phyloP scores from a whole-genome alignment of 2,888 invertebrate genomes.

The Ophonus ardosiacus region DNA sequence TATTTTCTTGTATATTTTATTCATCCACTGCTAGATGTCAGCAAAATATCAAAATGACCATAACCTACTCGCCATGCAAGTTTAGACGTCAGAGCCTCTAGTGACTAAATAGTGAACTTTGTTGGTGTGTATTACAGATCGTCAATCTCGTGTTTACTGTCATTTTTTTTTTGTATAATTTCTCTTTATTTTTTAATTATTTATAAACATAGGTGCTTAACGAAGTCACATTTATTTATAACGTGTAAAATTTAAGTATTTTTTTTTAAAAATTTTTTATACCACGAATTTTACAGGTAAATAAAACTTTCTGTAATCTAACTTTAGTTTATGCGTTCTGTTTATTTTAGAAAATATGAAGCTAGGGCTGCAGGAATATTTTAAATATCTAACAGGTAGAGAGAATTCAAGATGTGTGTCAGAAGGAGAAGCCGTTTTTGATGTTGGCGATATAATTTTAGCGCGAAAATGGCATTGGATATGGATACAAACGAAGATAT shows the following conservation, averaged over 20 bases:
- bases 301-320: neutral
- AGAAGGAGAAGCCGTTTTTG: neutral
- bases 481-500: neutral
- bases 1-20: no score
- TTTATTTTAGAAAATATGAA: neutral
- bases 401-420: neutral
- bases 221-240: no score
- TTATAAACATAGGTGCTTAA: no score
- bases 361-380: neutral
- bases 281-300: neutral
- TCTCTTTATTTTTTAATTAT: no score
- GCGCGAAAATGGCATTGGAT: neutral
- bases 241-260: neutral
- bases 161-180: no score
- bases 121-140: no score
- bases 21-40: no score
- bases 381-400: neutral
- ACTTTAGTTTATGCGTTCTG: neutral
- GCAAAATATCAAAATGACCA: no score
- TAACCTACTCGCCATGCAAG: no score
- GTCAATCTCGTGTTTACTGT: no score
- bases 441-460: constrained; percentile 19
- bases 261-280: neutral
- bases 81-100: no score
- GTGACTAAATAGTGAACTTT: no score